phyloP scores from a whole-genome alignment of 2,113 vertebrate genomes.

The Poeciliopsis retropinna region DNA sequence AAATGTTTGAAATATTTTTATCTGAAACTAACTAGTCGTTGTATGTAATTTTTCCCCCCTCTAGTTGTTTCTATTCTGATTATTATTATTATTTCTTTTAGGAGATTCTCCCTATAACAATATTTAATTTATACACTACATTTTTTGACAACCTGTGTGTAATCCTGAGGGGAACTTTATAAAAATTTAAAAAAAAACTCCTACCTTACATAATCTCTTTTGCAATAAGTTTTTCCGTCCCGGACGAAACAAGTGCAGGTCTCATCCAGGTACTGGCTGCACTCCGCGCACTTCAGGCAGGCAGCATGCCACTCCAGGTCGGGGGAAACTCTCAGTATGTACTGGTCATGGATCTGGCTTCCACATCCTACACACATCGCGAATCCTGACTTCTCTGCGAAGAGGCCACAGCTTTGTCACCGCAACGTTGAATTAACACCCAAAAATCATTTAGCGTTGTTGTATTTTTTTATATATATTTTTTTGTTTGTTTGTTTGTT shows the following conservation, averaged over 20 bases:
- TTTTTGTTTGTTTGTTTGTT: background rate
- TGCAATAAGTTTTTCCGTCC: slow-evolving; percentile 97
- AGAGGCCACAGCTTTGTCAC: slow-evolving; percentile 32
- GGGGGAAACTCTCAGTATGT: slow-evolving; percentile 93
- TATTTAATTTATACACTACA: background rate
- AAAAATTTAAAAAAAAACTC: slow-evolving; percentile 24
- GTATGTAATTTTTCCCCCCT: background rate
- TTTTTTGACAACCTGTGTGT: background rate
- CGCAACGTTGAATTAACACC: background rate
- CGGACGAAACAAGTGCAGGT: slow-evolving; percentile 96
- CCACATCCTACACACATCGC: slow-evolving; percentile 97
- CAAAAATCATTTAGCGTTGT: background rate
- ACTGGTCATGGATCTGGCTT: slow-evolving; percentile 96
- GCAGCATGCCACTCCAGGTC: slow-evolving; percentile 98
- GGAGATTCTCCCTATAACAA: background rate
- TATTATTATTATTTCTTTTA: background rate
- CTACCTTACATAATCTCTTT: slow-evolving; percentile 96
- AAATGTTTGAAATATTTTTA: background rate
- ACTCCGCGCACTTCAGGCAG: slow-evolving; percentile 96
- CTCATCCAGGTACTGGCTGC: slow-evolving; percentile 94
- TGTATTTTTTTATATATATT: background rate
- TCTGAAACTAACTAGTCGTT: background rate
- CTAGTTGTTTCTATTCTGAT: background rate
- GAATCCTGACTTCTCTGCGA: slow-evolving; percentile 90
- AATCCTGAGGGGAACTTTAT: background rate